These are phyloP conservation scores for Oncorhynchus mykiss DNA, from an alignment of 2,113 vertebrate genomes.

Conservation along the genomic window DNA sequence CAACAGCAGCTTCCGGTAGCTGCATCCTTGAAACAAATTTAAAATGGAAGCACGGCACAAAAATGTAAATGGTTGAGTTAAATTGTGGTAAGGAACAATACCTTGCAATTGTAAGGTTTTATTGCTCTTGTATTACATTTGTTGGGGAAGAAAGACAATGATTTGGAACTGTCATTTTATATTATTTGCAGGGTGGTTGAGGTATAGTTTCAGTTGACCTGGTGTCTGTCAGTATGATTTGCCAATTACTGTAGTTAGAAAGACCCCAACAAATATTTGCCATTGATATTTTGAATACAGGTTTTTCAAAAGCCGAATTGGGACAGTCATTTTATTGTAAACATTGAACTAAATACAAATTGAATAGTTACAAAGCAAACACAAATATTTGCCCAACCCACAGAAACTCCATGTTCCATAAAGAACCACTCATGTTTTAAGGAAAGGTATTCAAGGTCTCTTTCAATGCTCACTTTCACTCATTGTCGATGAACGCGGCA, in stretches of 20 bases:
- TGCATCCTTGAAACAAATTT: not conserved
- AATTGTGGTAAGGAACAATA: not conserved
- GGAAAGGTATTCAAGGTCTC: conserved; percentile 63
- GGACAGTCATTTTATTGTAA: not conserved
- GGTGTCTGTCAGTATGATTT: not conserved
- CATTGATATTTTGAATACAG: not conserved
- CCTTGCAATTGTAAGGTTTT: not conserved
- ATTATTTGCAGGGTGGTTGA: not conserved
- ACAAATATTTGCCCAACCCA: too few species aligned
- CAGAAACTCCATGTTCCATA: too few species aligned
- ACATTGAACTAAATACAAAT: not conserved
- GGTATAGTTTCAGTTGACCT: not conserved
- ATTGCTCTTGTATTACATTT: not conserved
- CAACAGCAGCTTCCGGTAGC: not conserved
- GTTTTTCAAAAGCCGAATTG: not conserved
- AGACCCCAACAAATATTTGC: not conserved
- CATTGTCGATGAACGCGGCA: conserved; percentile 9
- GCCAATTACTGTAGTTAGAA: not conserved
- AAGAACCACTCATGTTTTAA: conserved; percentile 48
- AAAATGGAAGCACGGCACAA: not conserved
- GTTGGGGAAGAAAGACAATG: not conserved
- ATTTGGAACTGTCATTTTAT: not conserved
- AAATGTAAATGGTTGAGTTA: not conserved
- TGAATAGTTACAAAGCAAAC: not conserved
- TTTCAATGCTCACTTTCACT: conserved; percentile 20